A percentile compares a stretch with the other conserved stretches of the same genome.
Evolutionary conservation across 2,888 invertebrate genomes (phyloP).

Genomic region (Dromius quadrimaculatus): DNA sequence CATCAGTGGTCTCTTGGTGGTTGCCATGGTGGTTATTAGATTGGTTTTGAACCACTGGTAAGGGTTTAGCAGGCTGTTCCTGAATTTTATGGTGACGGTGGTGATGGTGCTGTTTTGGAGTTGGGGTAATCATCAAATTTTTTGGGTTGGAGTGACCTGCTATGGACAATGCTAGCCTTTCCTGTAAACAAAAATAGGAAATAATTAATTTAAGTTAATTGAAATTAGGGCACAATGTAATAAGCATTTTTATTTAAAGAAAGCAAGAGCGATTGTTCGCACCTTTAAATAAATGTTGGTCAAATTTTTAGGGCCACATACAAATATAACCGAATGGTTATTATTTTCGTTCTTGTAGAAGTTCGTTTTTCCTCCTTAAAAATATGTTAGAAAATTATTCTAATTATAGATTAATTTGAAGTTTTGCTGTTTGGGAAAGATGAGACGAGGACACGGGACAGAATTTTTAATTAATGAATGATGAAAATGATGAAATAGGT

Average conservation of each 20-base stretch:
- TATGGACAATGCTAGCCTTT: constrained; percentile 29
- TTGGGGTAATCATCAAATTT: background rate
- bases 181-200: no score
- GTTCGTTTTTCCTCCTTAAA: constrained; percentile 14
- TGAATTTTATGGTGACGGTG: background rate
- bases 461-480: no score
- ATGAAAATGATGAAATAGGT: no score
- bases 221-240: background rate
- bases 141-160: constrained; percentile 37
- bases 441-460: no score
- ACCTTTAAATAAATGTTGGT: background rate
- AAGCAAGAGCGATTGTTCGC: background rate
- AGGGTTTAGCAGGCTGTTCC: background rate
- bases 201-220: background rate
- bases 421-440: no score
- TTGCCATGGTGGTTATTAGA: background rate
- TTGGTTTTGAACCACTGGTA: background rate
- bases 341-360: constrained; percentile 7
- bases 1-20: background rate
- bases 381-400: no score
- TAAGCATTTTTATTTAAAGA: background rate
- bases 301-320: background rate
- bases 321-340: background rate
- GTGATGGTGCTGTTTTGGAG: background rate
- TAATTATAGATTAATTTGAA: background rate